Conservation (phyloP, 2,888 invertebrate species). For the Drosophila anceps region DNA sequence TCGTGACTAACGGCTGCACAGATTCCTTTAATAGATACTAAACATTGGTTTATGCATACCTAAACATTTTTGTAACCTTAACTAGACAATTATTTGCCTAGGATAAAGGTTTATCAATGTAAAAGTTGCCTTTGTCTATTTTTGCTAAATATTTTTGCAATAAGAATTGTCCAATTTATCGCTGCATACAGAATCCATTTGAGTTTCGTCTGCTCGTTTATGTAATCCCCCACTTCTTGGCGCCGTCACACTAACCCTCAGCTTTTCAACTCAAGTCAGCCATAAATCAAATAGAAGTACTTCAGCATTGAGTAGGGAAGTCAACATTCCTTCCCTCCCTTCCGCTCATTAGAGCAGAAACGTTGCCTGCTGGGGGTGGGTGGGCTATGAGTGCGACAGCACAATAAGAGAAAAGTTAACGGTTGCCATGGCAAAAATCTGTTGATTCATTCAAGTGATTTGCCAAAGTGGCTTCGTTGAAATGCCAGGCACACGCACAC, state of each 20-base stretch:
- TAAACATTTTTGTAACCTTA: not conserved
- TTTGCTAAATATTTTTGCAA: constrained; percentile 1
- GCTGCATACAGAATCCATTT: constrained; percentile 15
- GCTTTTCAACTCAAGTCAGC: constrained; percentile 68
- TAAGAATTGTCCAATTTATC: constrained; percentile 13
- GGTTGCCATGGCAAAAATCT: constrained; percentile 76
- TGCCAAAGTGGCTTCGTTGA: constrained; percentile 82
- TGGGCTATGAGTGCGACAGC: constrained; percentile 31
- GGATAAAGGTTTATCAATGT: not conserved
- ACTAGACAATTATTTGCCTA: not conserved
- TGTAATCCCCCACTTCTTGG: constrained; percentile 70
- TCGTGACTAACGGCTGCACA: not conserved
- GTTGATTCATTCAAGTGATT: constrained; percentile 82
- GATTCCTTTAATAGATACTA: not conserved
- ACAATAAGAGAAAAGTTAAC: constrained; percentile 58
- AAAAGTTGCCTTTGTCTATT: not conserved
- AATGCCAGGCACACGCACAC: constrained; percentile 70
- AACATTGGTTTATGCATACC: not conserved
- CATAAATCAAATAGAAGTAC: constrained; percentile 75
- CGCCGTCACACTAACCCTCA: constrained; percentile 43
- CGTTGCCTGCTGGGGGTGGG: constrained; percentile 23
- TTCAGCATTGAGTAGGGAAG: constrained; percentile 29
- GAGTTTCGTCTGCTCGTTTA: constrained; percentile 44
- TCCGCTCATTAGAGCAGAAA: constrained; percentile 30
- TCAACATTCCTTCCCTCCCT: not conserved